Conservation (phyloP, 2,797 vertebrate species). For the Notolepis coatsorum region DNA sequence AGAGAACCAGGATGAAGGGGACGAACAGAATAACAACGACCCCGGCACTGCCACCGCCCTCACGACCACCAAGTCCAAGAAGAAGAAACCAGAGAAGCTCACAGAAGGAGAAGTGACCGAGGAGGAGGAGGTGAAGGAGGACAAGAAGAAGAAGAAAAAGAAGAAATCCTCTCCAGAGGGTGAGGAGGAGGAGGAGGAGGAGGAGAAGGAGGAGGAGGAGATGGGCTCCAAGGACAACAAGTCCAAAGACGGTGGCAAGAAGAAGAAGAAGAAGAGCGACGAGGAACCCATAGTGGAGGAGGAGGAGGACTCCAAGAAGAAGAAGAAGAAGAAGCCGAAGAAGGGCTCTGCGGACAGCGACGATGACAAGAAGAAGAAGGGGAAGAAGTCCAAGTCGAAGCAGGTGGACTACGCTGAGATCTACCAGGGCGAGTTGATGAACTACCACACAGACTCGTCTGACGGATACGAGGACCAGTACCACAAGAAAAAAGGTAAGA, state of each 20-base stretch:
- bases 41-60: constrained; percentile 80
- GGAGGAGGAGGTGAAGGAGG: constrained; percentile 58
- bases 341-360: constrained; percentile 78
- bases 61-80: constrained; percentile 58
- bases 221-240: constrained; percentile 73
- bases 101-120: constrained; percentile 64
- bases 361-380: constrained; percentile 80
- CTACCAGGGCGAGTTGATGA: constrained; percentile 89
- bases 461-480: constrained; percentile 92
- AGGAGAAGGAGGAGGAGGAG: constrained; percentile 31
- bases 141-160: constrained; percentile 59
- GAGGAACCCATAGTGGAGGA: constrained; percentile 76
- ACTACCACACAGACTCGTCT: constrained; percentile 87
- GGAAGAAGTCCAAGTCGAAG: constrained; percentile 83
- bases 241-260: constrained; percentile 80
- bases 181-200: constrained; percentile 2
- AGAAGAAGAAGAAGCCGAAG: constrained; percentile 82
- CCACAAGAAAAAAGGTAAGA: constrained; percentile 95
- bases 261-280: constrained; percentile 76
- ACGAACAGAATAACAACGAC: constrained; percentile 77
- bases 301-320: constrained; percentile 76
- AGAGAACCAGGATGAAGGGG: constrained; percentile 52
- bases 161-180: constrained; percentile 34
- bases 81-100: constrained; percentile 68
- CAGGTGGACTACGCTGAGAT: constrained; percentile 88